Percentiles rank a stretch among this genome's conserved stretches.
Evolutionary conservation across 2,113 vertebrate species (phyloP).

Genomic region (Gobiocypris rarus): DNA sequence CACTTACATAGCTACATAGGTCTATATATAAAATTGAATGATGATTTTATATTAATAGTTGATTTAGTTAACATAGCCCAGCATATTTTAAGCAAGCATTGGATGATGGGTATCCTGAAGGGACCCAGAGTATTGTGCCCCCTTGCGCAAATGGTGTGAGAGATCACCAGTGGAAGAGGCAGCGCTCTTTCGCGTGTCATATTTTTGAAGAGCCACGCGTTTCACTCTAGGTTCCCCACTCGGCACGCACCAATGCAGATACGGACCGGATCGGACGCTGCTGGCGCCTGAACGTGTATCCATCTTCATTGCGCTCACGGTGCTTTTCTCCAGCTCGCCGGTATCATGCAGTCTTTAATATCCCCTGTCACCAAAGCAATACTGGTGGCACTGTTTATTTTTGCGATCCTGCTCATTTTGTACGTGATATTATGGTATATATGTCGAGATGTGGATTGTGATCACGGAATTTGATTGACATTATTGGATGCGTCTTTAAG

Average conservation of each 20-base stretch:
- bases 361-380: slow-evolving; percentile 88
- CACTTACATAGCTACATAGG: no score
- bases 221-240: slow-evolving; percentile 58
- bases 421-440: slow-evolving; percentile 92
- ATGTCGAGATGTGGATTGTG: slow-evolving; percentile 89
- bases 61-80: not conserved
- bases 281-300: slow-evolving; percentile 51
- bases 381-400: slow-evolving; percentile 87
- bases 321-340: slow-evolving; percentile 61
- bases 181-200: slow-evolving; percentile 26
- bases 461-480: slow-evolving; percentile 83
- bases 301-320: slow-evolving; percentile 56
- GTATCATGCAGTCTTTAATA: slow-evolving; percentile 86
- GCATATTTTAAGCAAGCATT: not conserved
- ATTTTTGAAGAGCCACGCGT: slow-evolving; percentile 49
- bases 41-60: not conserved
- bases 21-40: no score
- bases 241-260: slow-evolving; percentile 73
- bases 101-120: slow-evolving; percentile 7
- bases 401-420: slow-evolving; percentile 88
- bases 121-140: slow-evolving; percentile 27
- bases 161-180: slow-evolving; percentile 43
- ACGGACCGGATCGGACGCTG: slow-evolving; percentile 44
- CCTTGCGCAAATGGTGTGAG: slow-evolving; percentile 38
- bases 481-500: slow-evolving; percentile 46